phyloP scores from a whole-genome alignment of 1,140 invertebrate species.

The Trichonephila clavipes region DNA sequence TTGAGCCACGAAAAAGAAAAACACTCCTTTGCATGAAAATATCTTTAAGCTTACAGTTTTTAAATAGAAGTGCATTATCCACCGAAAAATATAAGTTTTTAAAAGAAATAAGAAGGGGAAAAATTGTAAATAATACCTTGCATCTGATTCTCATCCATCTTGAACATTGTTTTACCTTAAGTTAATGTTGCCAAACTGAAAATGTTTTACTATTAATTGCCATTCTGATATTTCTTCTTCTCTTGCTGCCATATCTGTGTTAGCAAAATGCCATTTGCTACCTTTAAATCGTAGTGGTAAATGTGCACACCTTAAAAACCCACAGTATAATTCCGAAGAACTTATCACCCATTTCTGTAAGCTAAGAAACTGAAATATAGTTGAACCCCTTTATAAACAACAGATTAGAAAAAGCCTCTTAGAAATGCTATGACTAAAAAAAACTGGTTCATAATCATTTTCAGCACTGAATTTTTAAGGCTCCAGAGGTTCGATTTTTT shows the following conservation, averaged over 20 bases:
- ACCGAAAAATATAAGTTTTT: neutral
- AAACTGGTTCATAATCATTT: too few species aligned
- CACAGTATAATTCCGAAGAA: too few species aligned
- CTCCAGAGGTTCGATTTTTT: too few species aligned
- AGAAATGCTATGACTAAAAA: too few species aligned
- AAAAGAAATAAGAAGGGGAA: neutral
- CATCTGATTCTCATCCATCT: slow-evolving; percentile 72
- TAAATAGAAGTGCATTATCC: neutral
- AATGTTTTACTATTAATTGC: neutral
- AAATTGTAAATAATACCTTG: slow-evolving; percentile 51
- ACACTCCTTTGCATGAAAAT: neutral
- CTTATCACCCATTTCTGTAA: too few species aligned
- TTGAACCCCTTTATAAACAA: too few species aligned
- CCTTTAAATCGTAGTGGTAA: too few species aligned
- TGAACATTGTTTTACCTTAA: slow-evolving; percentile 53
- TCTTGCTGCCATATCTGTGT: neutral
- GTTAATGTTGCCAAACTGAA: slow-evolving; percentile 45
- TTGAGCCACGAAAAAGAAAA: neutral
- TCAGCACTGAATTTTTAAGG: too few species aligned
- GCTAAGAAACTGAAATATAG: too few species aligned
- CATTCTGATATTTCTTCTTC: neutral
- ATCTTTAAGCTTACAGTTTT: neutral
- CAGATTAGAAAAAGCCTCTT: too few species aligned
- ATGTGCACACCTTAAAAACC: too few species aligned
- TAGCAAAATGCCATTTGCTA: too few species aligned